Percentiles rank a stretch among this genome's conserved stretches.
phyloP scores from a whole-genome alignment of 2,888 invertebrate genomes.

The Drosophila nigricruria region DNA sequence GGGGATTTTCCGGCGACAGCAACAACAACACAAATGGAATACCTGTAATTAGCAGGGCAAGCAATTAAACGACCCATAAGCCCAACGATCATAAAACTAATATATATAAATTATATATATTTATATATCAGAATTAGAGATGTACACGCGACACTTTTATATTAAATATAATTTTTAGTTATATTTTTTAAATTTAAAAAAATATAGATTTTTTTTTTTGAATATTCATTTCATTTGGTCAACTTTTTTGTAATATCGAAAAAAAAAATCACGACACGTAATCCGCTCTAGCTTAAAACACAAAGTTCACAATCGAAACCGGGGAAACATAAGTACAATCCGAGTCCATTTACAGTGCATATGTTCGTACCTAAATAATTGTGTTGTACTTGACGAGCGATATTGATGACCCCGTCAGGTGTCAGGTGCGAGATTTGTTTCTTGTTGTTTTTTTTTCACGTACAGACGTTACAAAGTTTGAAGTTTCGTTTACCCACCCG shows the following conservation, averaged over 20 bases:
- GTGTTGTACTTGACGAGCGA: conserved; percentile 19
- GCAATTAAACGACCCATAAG: conserved; percentile 43
- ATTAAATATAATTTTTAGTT: background rate
- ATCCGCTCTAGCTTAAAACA: conserved; percentile 8
- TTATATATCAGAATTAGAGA: background rate
- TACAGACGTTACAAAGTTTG: conserved; percentile 14
- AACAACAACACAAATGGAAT: conserved; percentile 2
- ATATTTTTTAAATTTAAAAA: background rate
- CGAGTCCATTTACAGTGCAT: conserved; percentile 38
- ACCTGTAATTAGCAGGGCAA: conserved; percentile 22
- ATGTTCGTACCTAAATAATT: conserved; percentile 18
- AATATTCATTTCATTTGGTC: too few relatives aligned
- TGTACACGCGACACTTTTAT: background rate
- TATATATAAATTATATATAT: conserved; percentile 5
- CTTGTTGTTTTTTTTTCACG: background rate
- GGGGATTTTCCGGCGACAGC: conserved; percentile 25
- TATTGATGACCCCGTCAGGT: conserved; percentile 39
- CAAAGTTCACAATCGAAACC: conserved; percentile 36
- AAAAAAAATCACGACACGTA: background rate
- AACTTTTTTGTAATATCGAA: background rate
- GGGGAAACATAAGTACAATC: conserved; percentile 13
- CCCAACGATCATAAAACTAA: conserved; percentile 31
- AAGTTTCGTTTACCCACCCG: conserved; percentile 43
- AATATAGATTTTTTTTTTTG: background rate
- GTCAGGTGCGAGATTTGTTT: conserved; percentile 33